These are phyloP conservation scores for Cyprinella venusta DNA, from an alignment of 2,797 vertebrate species.

Conservation along the genomic window DNA sequence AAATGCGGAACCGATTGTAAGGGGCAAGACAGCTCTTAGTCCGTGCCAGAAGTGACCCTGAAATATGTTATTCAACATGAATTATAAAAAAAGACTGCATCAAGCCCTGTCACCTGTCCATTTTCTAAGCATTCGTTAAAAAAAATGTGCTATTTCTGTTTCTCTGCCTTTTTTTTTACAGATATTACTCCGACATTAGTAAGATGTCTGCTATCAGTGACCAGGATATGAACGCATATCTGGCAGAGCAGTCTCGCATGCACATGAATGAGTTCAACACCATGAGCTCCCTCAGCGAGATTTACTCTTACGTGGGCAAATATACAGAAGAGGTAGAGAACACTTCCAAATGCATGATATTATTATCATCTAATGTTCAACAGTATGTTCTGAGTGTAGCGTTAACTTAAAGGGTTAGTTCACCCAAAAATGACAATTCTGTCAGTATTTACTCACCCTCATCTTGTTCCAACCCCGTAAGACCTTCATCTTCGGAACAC, in stretches of 20 bases:
- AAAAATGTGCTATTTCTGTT: constrained; percentile 13
- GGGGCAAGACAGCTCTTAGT: constrained; percentile 43
- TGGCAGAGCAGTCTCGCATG: constrained; percentile 98
- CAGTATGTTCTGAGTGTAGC: not conserved
- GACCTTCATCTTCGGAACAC: too few species aligned
- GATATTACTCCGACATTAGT: constrained; percentile 97
- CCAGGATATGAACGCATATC: constrained; percentile 99
- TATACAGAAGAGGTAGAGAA: constrained; percentile 93
- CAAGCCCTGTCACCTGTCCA: not conserved
- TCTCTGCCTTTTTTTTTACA: constrained; percentile 62
- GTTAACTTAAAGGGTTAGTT: too few species aligned
- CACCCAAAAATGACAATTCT: too few species aligned
- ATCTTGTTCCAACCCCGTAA: too few species aligned
- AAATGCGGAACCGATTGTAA: constrained; percentile 33
- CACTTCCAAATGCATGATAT: not conserved
- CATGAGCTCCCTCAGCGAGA: constrained; percentile 97
- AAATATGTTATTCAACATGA: constrained; percentile 9
- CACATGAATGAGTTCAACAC: constrained; percentile 98
- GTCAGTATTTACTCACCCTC: too few species aligned
- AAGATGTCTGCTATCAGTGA: constrained; percentile 99
- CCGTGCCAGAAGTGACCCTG: constrained; percentile 23
- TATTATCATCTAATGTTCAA: not conserved
- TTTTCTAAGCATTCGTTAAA: constrained; percentile 1
- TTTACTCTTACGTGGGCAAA: constrained; percentile 97
- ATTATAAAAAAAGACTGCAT: constrained; percentile 6